Base-by-base conservation (phyloP, 1,140 invertebrate genomes). In the Anastrepha ludens region DNA sequence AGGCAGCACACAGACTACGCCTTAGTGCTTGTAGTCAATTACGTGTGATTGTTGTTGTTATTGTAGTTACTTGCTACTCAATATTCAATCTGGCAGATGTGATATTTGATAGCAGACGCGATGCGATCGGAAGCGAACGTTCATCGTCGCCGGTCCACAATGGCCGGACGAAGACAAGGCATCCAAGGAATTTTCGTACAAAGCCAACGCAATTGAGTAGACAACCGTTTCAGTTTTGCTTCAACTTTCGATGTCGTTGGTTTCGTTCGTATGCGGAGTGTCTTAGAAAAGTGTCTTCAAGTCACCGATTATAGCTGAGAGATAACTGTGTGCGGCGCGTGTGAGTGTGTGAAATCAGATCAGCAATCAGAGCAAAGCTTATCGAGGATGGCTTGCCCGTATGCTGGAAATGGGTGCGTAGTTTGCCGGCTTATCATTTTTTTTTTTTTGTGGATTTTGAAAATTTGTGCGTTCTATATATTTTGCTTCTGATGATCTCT, bases 331-430 rank as follows among this genome's bases (percentile, higher is more conserved):
- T 67, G 39, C 13, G 4, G 67, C 44, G 67, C 6, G 41, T 74
- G 41, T n/a, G 41, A 13, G 67, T 70, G 9, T 17, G 11, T 74
- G 3, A 44, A 44, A 70, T 15, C 13, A 7, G 5, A 1, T 74
- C 39, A 41, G 11, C 7, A 47, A 74, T 74, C 41, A 17, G 6
- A 67, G 64, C 9, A 67, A 67, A 67, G 9, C 11, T 67, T 67
- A 67, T 67, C 29, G 41, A 74, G 9, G 29, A 74, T 74, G 67
- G 67, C 67, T 74, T 74, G 67, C 44, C 67, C 67, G 67, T 74
- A 74, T 15, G 67, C 67, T 44, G 67, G 67, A 47, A 74, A 74
- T 74, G 67, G 67, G 67, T 74, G 67, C 67, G 67, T 74, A 74
- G 67, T 62, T 62, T 8, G 39, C 13, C 39, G 29, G 13, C 13